Base-by-base conservation (phyloP, 2,113 vertebrate genomes). In the Ornithorhynchus anatinus region DNA sequence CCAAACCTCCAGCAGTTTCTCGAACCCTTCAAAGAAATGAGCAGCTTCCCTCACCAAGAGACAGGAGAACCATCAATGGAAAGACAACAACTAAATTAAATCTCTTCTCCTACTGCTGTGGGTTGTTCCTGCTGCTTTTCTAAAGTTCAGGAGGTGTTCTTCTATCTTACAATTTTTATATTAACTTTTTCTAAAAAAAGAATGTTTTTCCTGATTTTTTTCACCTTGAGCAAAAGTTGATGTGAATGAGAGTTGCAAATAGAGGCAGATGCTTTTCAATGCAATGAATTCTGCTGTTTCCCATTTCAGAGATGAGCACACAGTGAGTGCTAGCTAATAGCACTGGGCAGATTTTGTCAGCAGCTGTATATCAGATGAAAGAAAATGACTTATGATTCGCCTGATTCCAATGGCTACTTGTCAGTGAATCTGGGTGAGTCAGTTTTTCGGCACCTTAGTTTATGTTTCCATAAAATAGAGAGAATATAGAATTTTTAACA, bases 301-400 rank as follows among this genome's bases (percentile, higher is more conserved):
- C 94, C 95, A 95, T 96, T 92, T 84, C 96, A 96, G 96, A 97
- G 96, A 96, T 96, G 86, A 94, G 93, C 91, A 88, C 92, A 52
- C 80, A 93, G 96, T 95, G 94, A 96, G 89, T 93, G 96, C 95
- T 97, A 97, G 96, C 96, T 97, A 96, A 96, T 97, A 84, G 97
- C 96, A 95, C 95, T 96, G 95, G 96, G 96, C 96, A 97, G 97
- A 97, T 96, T 97, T 96, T 96, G 96, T 90, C 95, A 96, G 94
- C 95, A n/a, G n/a, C n/a, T n/a, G n/a, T n/a, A n/a, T n/a, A n/a
- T n/a, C n/a, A n/a, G n/a, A n/a, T n/a, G n/a, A n/a, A n/a, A n/a
- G n/a, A n/a, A n/a, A n/a, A n/a, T n/a, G n/a, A n/a, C n/a, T n/a
- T n/a, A n/a, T n/a, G n/a, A n/a, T n/a, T n/a, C n/a, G n/a, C n/a